Evolutionary conservation across 2,113 vertebrate genomes (phyloP).

Genomic region (Etheostoma spectabile): DNA sequence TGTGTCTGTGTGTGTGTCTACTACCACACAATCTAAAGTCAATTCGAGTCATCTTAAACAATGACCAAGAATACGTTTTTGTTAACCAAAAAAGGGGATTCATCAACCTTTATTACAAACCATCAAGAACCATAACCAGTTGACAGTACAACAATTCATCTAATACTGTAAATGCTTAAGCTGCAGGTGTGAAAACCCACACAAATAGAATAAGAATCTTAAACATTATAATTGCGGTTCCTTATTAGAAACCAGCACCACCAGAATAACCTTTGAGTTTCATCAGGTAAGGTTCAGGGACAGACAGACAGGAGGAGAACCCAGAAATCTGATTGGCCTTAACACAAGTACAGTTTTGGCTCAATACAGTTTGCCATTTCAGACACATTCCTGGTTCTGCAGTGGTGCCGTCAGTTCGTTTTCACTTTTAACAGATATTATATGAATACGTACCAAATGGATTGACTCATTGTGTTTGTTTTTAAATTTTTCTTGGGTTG

Average conservation of each 20-base stretch:
- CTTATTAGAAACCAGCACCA: conserved; percentile 67
- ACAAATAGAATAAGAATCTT: conserved; percentile 57
- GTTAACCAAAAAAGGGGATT: conserved; percentile 77
- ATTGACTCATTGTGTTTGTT: conserved; percentile 29
- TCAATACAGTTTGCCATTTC: conserved; percentile 12
- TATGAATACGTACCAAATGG: background rate
- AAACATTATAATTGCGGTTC: conserved; percentile 47
- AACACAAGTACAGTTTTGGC: conserved; percentile 7
- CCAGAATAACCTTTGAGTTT: conserved; percentile 45
- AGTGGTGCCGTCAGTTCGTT: conserved; percentile 7
- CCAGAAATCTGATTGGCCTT: conserved; percentile 3
- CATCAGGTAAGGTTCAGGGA: conserved; percentile 38
- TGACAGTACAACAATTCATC: conserved; percentile 76
- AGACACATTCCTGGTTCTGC: conserved; percentile 6
- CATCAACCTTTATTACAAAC: conserved; percentile 81
- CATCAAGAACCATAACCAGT: conserved; percentile 75
- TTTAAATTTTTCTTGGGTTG: background rate
- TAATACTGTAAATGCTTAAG: conserved; percentile 77
- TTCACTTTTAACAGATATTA: conserved; percentile 15
- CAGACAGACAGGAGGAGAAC: conserved; percentile 37
- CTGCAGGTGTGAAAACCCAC: conserved; percentile 61
- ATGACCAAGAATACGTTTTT: conserved; percentile 77
- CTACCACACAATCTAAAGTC: conserved; percentile 64
- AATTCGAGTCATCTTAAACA: conserved; percentile 79
- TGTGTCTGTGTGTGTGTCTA: conserved; percentile 37